A percentile compares a stretch with the other conserved stretches of the same genome.
phyloP scores from a whole-genome alignment of 2,113 vertebrate species.

The Glaucomys volans region DNA sequence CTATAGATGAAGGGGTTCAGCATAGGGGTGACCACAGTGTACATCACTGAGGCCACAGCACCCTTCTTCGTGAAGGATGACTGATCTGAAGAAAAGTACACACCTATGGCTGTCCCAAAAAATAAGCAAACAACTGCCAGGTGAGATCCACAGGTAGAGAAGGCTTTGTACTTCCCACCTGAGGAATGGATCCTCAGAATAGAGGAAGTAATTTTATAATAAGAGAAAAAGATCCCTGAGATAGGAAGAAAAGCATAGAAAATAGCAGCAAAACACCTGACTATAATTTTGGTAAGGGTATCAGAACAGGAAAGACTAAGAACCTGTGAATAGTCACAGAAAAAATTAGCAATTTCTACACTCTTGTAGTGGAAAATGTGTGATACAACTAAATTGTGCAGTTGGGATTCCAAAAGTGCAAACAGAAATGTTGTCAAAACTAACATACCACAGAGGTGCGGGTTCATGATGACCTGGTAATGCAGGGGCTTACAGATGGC shows the following conservation, averaged over 20 bases:
- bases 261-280: neutral
- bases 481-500: neutral
- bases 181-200: too few species aligned
- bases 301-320: neutral
- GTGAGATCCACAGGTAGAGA: too few species aligned
- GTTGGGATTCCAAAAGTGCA: neutral
- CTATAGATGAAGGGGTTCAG: too few species aligned
- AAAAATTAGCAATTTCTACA: neutral
- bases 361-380: neutral
- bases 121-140: too few species aligned
- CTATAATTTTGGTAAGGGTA: neutral
- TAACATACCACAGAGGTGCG: neutral
- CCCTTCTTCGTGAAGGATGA: too few species aligned
- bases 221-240: too few species aligned
- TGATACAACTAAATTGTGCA: neutral
- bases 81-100: too few species aligned
- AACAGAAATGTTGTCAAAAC: neutral
- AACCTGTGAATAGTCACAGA: neutral
- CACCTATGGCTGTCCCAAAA: too few species aligned
- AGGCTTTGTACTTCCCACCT: too few species aligned
- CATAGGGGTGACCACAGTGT: too few species aligned
- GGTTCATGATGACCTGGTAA: neutral
- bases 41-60: too few species aligned
- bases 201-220: too few species aligned
- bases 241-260: neutral